Percentiles rank a stretch among this genome's conserved stretches.
phyloP scores from a whole-genome alignment of 2,888 invertebrate genomes.

The Girardia tigrina region DNA sequence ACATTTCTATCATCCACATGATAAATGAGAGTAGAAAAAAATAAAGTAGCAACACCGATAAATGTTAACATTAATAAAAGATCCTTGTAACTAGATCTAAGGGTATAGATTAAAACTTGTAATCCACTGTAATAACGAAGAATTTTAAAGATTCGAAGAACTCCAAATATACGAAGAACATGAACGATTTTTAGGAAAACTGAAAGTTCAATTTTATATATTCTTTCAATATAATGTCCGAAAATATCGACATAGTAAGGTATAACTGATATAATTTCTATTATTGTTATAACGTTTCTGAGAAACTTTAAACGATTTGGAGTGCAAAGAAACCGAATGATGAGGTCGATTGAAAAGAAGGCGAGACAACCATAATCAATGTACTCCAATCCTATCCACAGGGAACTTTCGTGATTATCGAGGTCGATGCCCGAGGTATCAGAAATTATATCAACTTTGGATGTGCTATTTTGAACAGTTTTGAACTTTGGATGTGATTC shows the following conservation, averaged over 20 bases:
- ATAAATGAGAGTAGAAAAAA: constrained; percentile 33
- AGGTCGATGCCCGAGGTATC: neutral
- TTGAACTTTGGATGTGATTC: constrained; percentile 34
- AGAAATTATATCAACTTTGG: neutral
- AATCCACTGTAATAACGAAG: constrained; percentile 35
- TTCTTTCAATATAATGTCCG: constrained; percentile 25
- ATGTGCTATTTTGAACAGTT: neutral
- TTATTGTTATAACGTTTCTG: constrained; percentile 25
- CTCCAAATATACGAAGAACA: constrained; percentile 30
- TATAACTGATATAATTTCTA: constrained; percentile 32
- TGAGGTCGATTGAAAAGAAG: constrained; percentile 31
- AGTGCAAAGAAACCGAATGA: constrained; percentile 28
- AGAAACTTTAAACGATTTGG: constrained; percentile 31
- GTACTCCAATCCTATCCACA: constrained; percentile 30
- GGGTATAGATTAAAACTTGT: constrained; percentile 32
- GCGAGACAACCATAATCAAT: constrained; percentile 34
- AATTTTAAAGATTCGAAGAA: constrained; percentile 32
- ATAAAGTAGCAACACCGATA: constrained; percentile 33
- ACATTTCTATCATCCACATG: constrained; percentile 28
- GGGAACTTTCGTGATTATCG: neutral
- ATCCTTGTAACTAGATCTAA: constrained; percentile 33
- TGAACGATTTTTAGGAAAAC: constrained; percentile 32
- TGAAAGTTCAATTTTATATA: constrained; percentile 14
- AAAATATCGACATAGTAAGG: constrained; percentile 33
- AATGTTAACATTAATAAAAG: constrained; percentile 34